A percentile compares a stretch with the other conserved stretches of the same genome.
Conservation (phyloP, 2,113 vertebrate genomes). For the Eudyptes chrysolophus region DNA sequence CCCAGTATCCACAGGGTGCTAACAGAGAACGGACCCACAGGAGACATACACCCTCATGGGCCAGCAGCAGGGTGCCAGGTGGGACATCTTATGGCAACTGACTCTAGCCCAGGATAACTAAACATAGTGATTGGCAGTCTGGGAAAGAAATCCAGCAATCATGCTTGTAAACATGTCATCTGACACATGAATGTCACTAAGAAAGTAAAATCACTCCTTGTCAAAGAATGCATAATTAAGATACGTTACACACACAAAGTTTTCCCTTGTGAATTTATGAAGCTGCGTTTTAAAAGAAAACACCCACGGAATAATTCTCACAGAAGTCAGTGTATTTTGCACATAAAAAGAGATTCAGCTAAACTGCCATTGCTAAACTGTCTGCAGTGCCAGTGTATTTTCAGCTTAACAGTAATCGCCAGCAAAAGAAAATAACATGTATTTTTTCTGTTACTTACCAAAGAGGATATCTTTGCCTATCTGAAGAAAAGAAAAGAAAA, state of each 20-base stretch:
- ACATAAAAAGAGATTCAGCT: not conserved
- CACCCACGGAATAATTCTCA: not conserved
- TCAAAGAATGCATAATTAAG: not conserved
- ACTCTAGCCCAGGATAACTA: not conserved
- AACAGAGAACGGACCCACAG: not conserved
- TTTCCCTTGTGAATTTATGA: not conserved
- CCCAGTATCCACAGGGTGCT: not conserved
- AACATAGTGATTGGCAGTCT: not conserved
- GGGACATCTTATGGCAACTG: not conserved
- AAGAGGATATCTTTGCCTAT: not conserved
- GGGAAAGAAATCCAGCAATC: not conserved
- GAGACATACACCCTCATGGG: rapidly evolving
- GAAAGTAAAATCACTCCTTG: not conserved
- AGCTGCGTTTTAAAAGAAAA: not conserved
- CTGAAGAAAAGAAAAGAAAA: conserved; percentile 37
- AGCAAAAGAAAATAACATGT: not conserved
- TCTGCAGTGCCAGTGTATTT: not conserved
- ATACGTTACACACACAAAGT: not conserved
- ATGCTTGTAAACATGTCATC: not conserved
- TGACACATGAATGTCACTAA: not conserved
- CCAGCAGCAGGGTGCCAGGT: not conserved
- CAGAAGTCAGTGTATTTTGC: not conserved
- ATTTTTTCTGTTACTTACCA: conserved; percentile 60
- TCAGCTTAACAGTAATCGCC: not conserved
- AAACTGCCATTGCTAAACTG: not conserved